Evolutionary conservation across 2,113 vertebrate genomes (phyloP).

Genomic region (Cavia aperea): DNA sequence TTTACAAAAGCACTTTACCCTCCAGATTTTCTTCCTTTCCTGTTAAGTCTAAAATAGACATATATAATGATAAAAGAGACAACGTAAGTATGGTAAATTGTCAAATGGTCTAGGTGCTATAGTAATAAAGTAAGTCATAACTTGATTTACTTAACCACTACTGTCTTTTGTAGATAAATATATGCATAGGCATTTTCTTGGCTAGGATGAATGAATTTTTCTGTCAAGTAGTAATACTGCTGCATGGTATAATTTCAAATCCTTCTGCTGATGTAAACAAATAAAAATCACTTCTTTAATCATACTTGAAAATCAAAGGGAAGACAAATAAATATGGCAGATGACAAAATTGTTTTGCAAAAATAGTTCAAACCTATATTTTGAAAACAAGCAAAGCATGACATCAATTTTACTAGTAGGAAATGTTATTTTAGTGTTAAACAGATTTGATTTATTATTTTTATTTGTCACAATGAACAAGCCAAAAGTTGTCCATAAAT

Average conservation of each 20-base stretch:
- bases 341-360: constrained; percentile 7
- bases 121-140: background rate
- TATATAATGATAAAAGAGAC: background rate
- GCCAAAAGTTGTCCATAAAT: background rate
- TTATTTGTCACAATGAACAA: background rate
- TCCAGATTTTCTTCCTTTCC: background rate
- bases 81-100: background rate
- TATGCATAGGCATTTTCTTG: background rate
- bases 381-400: background rate
- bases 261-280: constrained; percentile 17
- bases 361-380: background rate
- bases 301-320: constrained; percentile 24
- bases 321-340: background rate
- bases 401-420: constrained; percentile 19
- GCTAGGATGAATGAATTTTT: background rate
- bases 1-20: constrained; percentile 6
- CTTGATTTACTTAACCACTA: constrained; percentile 32
- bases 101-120: background rate
- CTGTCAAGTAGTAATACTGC: background rate
- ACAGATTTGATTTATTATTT: background rate
- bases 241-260: constrained; percentile 25
- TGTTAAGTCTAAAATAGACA: background rate
- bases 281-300: constrained; percentile 48
- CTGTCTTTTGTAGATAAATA: background rate
- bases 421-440: constrained; percentile 1